A percentile compares a stretch with the other conserved stretches of the same genome.
phyloP scores from a whole-genome alignment of 2,797 vertebrate species.

The Glyptemys insculpta region DNA sequence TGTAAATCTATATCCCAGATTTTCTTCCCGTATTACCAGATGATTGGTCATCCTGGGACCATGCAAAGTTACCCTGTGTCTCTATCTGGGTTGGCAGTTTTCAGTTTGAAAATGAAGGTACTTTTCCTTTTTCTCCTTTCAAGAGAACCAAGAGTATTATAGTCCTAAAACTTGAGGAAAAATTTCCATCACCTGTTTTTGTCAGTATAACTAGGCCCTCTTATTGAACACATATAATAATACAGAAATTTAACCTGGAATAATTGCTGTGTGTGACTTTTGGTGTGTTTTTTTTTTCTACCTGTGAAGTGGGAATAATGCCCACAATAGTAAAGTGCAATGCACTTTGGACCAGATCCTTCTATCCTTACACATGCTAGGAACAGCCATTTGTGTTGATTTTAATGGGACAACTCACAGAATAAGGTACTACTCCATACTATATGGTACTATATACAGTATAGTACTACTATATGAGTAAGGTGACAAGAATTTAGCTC shows the following conservation, averaged over 20 bases:
- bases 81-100: not conserved
- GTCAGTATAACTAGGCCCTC: not conserved
- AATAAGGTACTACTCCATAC: not conserved
- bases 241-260: not conserved
- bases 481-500: too few species aligned
- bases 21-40: not conserved
- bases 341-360: not conserved
- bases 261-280: not conserved
- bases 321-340: not conserved
- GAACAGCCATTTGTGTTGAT: not conserved
- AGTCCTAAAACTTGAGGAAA: conserved; percentile 32
- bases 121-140: not conserved
- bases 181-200: not conserved
- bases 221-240: not conserved
- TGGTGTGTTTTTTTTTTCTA: not conserved
- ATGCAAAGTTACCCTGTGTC: not conserved
- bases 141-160: not conserved
- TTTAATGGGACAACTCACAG: not conserved
- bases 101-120: conserved; percentile 4
- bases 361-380: not conserved
- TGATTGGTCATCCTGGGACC: not conserved
- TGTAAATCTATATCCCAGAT: not conserved
- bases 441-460: not conserved
- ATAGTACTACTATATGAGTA: too few species aligned
- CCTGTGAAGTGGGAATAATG: not conserved